Percentiles rank a stretch among this genome's conserved stretches.
Conservation (phyloP, 2,113 vertebrate genomes). For the Prunella himalayana region DNA sequence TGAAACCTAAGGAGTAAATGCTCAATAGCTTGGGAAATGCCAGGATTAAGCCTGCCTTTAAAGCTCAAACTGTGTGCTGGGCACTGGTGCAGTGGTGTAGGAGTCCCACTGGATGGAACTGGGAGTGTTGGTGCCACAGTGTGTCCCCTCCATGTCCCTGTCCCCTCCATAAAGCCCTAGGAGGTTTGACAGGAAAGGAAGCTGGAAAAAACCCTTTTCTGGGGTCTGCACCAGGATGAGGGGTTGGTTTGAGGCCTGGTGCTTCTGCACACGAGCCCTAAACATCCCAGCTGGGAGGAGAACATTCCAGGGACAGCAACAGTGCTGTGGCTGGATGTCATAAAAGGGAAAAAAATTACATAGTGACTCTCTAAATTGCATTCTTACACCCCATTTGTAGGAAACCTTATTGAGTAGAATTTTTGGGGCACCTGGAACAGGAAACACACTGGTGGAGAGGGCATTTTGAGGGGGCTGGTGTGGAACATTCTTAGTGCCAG, state of each 20-base stretch:
- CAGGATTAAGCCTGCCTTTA: not conserved
- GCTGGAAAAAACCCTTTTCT: not conserved
- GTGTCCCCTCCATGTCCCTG: not conserved
- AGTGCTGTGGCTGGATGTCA: not conserved
- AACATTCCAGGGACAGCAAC: not conserved
- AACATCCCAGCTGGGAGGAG: not conserved
- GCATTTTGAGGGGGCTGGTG: not conserved
- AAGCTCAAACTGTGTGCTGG: not conserved
- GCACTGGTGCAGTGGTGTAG: fast-evolving
- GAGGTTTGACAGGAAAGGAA: not conserved
- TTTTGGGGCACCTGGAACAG: fast-evolving
- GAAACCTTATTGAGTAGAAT: not conserved
- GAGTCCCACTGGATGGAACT: not conserved
- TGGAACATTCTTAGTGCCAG: not conserved
- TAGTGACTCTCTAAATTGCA: not conserved
- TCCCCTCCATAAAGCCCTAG: fast-evolving
- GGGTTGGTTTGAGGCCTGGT: not conserved
- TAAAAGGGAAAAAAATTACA: fast-evolving
- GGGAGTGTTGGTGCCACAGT: not conserved
- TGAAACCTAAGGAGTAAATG: not conserved
- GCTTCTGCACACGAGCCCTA: fast-evolving
- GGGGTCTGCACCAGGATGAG: fast-evolving
- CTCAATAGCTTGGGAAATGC: not conserved
- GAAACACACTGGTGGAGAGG: fast-evolving
- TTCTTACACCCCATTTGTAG: not conserved